Percentiles rank a stretch among this genome's conserved stretches.
phyloP scores from a whole-genome alignment of 2,797 vertebrate genomes.

The Ambastaia sidthimunki region DNA sequence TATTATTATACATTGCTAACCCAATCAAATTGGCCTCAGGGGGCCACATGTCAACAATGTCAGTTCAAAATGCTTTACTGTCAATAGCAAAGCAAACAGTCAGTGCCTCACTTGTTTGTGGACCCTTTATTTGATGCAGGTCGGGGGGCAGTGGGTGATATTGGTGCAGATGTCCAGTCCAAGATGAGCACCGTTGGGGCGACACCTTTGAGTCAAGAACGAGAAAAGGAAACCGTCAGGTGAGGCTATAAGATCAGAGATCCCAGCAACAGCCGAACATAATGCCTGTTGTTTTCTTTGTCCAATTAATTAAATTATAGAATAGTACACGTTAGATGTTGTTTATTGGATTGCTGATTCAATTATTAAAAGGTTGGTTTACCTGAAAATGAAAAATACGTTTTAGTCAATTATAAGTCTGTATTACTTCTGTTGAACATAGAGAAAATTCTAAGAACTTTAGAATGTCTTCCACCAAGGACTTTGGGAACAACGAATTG shows the following conservation, averaged over 20 bases:
- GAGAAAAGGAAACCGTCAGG: conserved; percentile 16
- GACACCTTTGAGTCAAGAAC: neutral
- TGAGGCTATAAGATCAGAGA: neutral
- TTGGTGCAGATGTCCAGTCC: conserved; percentile 54
- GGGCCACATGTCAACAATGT: neutral
- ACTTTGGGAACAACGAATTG: neutral
- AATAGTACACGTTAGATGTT: neutral
- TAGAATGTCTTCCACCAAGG: neutral
- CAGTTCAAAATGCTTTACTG: too few relatives aligned
- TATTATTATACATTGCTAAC: neutral
- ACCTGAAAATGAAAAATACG: neutral
- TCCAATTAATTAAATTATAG: too few relatives aligned
- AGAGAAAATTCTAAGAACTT: neutral
- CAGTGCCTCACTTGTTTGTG: too few relatives aligned
- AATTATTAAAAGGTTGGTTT: neutral
- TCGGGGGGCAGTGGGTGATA: conserved; percentile 63
- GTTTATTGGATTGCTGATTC: neutral
- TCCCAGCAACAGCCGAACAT: too few relatives aligned
- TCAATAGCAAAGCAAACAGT: too few relatives aligned
- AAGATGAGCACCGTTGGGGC: conserved; percentile 50
- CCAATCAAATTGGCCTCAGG: neutral
- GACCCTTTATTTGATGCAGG: conserved; percentile 64
- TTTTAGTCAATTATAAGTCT: neutral
- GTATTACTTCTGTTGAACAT: neutral
- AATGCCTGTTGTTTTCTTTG: too few relatives aligned